phyloP scores from a whole-genome alignment of 53 echinoderm and acorn worm genomes.

The Paracentrotus lividus region DNA sequence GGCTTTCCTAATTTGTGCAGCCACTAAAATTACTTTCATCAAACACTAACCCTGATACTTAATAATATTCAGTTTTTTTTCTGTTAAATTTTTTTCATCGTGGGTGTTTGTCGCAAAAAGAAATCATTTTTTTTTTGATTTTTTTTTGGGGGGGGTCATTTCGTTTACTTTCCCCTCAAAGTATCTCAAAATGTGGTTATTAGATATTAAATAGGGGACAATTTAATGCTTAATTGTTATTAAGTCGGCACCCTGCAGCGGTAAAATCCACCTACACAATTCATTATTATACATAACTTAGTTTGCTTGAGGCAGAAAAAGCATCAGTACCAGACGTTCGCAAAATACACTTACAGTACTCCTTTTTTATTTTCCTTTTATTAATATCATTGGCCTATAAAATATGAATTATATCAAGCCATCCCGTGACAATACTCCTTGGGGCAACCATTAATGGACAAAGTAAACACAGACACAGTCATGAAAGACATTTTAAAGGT shows the following conservation, averaged over 20 bases:
- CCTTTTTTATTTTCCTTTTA: not conserved
- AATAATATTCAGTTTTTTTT: too few species aligned
- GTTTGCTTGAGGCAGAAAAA: not conserved
- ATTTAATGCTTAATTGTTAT: not conserved
- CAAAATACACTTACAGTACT: not conserved
- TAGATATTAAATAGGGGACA: too few species aligned
- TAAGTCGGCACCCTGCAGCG: not conserved
- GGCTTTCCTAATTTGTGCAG: too few species aligned
- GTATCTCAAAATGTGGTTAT: too few species aligned
- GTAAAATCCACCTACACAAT: not conserved
- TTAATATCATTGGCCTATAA: not conserved
- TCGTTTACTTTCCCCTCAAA: too few species aligned
- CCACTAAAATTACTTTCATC: too few species aligned
- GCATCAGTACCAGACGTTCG: not conserved
- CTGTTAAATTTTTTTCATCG: too few species aligned
- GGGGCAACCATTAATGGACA: not conserved
- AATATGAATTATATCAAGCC: not conserved
- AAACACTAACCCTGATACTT: too few species aligned
- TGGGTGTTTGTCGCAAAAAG: too few species aligned
- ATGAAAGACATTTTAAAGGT: not conserved
- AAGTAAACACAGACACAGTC: not conserved
- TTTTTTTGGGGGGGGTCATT: too few species aligned
- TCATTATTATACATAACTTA: too few species aligned
- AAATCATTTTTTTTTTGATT: too few species aligned
- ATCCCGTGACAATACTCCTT: not conserved